phyloP scores from a whole-genome alignment of 2,888 invertebrate genomes.

The Scelioninae gen. 2 region DNA sequence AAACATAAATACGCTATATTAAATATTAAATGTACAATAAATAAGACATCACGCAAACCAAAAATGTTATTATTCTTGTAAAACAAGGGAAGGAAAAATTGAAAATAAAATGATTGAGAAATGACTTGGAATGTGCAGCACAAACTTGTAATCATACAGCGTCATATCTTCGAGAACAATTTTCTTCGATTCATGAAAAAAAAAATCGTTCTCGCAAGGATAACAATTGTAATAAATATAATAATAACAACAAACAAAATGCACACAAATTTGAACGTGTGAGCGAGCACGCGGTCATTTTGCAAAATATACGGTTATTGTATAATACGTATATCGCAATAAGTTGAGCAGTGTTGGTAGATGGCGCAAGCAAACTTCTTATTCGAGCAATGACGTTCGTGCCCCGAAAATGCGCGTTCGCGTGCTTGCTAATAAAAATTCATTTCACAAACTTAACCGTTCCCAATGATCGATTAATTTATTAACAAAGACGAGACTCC shows the following conservation, averaged over 20 bases:
- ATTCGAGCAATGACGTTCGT: too few relatives aligned
- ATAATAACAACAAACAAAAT: constrained; percentile 60
- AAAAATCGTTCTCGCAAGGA: constrained; percentile 42
- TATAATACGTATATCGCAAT: constrained; percentile 45
- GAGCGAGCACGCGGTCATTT: constrained; percentile 59
- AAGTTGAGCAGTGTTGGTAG: constrained; percentile 36
- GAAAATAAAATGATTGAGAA: constrained; percentile 12
- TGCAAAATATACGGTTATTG: constrained; percentile 47
- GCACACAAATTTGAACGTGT: constrained; percentile 59
- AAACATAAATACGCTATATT: constrained; percentile 46
- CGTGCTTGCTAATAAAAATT: neutral
- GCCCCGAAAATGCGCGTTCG: neutral
- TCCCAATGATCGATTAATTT: neutral
- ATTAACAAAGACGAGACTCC: neutral
- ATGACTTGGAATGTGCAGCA: constrained; percentile 52
- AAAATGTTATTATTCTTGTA: constrained; percentile 19
- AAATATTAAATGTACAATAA: constrained; percentile 58
- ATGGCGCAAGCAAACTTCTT: constrained; percentile 26
- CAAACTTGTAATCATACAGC: constrained; percentile 58
- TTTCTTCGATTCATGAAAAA: constrained; percentile 30
- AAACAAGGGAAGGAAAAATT: too few relatives aligned
- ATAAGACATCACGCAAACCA: constrained; percentile 45
- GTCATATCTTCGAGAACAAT: constrained; percentile 45
- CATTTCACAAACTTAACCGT: too few relatives aligned
- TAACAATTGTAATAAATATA: constrained; percentile 56